Evolutionary conservation across 2,888 invertebrate genomes (phyloP).

Genomic region (Sisyra terminalis): DNA sequence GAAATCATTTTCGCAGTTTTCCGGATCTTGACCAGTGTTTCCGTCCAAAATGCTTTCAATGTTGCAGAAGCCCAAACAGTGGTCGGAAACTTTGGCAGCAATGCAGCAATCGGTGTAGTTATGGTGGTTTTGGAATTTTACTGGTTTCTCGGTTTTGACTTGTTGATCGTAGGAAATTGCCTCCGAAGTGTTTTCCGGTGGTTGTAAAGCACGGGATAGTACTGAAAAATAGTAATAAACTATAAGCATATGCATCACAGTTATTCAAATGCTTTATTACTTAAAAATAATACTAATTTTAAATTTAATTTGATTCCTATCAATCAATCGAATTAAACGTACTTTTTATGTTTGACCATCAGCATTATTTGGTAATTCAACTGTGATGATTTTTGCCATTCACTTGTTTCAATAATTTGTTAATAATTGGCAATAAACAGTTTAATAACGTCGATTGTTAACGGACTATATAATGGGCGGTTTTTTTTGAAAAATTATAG

Average conservation of each 20-base stretch:
- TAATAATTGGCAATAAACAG: too few species aligned
- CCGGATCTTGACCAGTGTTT: constrained; percentile 62
- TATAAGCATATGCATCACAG: not conserved
- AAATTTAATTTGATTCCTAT: too few species aligned
- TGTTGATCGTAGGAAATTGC: constrained; percentile 27
- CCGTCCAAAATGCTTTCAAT: constrained; percentile 58
- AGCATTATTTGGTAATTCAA: too few species aligned
- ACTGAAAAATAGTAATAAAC: constrained; percentile 28
- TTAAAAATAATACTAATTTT: too few species aligned
- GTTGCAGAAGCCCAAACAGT: constrained; percentile 69
- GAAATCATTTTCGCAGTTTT: constrained; percentile 65
- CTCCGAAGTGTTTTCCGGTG: constrained; percentile 36
- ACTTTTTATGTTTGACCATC: too few species aligned
- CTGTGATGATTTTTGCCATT: too few species aligned
- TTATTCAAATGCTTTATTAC: constrained; percentile 2
- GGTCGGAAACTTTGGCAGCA: constrained; percentile 46
- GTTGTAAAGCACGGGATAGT: constrained; percentile 41
- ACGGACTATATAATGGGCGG: too few species aligned
- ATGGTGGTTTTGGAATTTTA: constrained; percentile 33
- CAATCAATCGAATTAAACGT: too few species aligned
- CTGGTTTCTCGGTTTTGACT: constrained; percentile 27
- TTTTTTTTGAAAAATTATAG: too few species aligned
- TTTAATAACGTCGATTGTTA: too few species aligned
- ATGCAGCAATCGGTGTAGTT: constrained; percentile 72
- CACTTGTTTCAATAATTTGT: too few species aligned